A percentile compares a stretch with the other conserved stretches of the same genome.
phyloP scores from a whole-genome alignment of 1,140 invertebrate species.

The Dinothrombium tinctorium region DNA sequence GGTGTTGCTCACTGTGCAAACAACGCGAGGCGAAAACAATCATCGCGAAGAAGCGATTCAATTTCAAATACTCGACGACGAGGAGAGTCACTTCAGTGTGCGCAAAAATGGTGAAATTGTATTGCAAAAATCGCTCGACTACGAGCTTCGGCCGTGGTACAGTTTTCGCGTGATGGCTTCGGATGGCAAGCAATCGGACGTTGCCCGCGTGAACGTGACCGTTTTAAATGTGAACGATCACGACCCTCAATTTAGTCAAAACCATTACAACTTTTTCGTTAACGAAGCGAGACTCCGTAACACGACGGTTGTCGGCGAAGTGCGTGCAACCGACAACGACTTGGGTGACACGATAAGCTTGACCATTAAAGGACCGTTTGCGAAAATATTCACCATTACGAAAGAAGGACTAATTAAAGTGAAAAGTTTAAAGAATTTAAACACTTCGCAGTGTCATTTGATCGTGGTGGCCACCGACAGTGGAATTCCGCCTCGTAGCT shows the following conservation, averaged over 20 bases:
- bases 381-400: constrained; percentile 27
- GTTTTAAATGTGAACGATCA: constrained; percentile 65
- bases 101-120: constrained; percentile 43
- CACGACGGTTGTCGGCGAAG: constrained; percentile 30
- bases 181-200: constrained; percentile 57
- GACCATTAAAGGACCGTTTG: constrained; percentile 13
- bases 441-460: constrained; percentile 35
- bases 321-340: constrained; percentile 21
- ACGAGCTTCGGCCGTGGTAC: constrained; percentile 39
- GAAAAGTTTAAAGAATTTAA: constrained; percentile 22
- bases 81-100: constrained; percentile 8
- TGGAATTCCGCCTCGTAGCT: constrained; percentile 40
- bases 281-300: constrained; percentile 19
- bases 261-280: constrained; percentile 58
- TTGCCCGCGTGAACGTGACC: constrained; percentile 42
- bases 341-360: constrained; percentile 14
- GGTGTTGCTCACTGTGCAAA: constrained; percentile 33
- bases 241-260: constrained; percentile 64
- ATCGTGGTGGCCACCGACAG: constrained; percentile 54
- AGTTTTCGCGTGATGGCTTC: constrained; percentile 55
- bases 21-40: background rate
- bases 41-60: background rate
- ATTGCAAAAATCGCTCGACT: constrained; percentile 48
- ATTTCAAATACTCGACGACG: constrained; percentile 11
- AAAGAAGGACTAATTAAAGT: constrained; percentile 26